phyloP scores from a whole-genome alignment of 1,140 invertebrate species.

The Hylaeus anthracinus region DNA sequence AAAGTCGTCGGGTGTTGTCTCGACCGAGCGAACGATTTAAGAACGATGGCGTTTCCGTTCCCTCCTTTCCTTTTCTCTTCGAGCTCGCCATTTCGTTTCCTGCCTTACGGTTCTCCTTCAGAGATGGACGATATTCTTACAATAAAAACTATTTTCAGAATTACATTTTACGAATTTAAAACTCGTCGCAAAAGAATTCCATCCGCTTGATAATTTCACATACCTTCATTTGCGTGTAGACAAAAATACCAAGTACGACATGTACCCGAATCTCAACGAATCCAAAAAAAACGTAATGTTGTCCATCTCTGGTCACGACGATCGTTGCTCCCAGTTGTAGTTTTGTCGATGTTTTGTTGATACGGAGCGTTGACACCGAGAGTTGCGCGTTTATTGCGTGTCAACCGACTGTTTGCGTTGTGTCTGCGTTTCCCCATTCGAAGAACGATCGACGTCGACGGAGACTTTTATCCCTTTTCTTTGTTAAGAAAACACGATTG shows the following conservation, averaged over 20 bases:
- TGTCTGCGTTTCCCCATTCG: constrained; percentile 12
- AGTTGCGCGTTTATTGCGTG: background rate
- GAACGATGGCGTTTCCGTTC: constrained; percentile 6
- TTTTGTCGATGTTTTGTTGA: background rate
- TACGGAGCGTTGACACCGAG: background rate
- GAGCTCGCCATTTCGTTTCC: background rate
- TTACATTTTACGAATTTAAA: too few species aligned
- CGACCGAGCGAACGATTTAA: constrained; percentile 19
- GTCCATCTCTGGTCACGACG: background rate
- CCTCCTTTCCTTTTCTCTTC: background rate
- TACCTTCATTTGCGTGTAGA: too few species aligned
- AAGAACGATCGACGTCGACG: constrained; percentile 14
- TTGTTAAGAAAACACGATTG: background rate
- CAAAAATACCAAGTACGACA: too few species aligned
- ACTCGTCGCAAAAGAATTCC: too few species aligned
- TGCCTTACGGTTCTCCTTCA: background rate
- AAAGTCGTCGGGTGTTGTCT: background rate
- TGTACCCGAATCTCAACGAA: too few species aligned
- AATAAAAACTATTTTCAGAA: too few species aligned
- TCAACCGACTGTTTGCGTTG: constrained; percentile 8
- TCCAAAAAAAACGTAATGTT: too few species aligned
- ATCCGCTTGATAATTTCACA: too few species aligned
- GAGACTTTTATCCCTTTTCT: background rate
- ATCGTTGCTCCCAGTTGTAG: background rate
- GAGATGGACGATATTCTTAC: too few species aligned